phyloP scores from a whole-genome alignment of 2,113 vertebrate species.

The Sinosuthora webbiana region DNA sequence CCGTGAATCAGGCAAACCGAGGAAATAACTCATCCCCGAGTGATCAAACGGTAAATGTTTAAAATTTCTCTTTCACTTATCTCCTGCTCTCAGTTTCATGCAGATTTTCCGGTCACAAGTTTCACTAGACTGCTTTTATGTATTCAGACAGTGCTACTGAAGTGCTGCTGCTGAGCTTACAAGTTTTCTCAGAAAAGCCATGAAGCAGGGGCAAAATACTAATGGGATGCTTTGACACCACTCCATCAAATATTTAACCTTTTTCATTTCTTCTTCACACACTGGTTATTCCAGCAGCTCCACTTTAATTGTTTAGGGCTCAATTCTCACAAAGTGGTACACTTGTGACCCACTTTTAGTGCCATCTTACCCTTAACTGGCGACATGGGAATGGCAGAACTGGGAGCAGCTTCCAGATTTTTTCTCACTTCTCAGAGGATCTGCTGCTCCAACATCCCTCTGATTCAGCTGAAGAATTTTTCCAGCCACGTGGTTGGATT shows the following conservation, averaged over 20 bases:
- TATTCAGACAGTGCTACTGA: not conserved
- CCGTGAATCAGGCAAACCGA: not conserved
- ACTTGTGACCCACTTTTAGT: conserved; percentile 32
- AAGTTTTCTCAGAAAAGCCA: conserved; percentile 31
- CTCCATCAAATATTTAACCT: conserved; percentile 63
- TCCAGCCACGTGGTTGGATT: not conserved
- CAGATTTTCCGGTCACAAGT: not conserved
- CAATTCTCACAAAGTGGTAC: not conserved
- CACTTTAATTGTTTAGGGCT: conserved; percentile 46
- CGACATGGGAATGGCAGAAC: not conserved
- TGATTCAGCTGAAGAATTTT: not conserved
- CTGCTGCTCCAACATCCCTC: not conserved
- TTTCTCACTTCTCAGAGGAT: not conserved
- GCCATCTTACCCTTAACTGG: not conserved
- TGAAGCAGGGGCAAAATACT: conserved; percentile 15
- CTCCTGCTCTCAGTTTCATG: not conserved
- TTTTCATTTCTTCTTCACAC: conserved; percentile 36
- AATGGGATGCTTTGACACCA: conserved; percentile 42
- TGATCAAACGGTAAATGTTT: not conserved
- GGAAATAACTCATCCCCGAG: not conserved
- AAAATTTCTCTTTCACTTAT: not conserved
- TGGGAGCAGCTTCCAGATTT: not conserved
- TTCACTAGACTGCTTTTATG: not conserved
- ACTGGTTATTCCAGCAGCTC: conserved; percentile 14
- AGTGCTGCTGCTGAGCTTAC: conserved; percentile 35